Evolutionary conservation across 1,140 invertebrate genomes (phyloP), one percentile per base, ranked within the genome.

Genomic region (Drosophila busckii): DNA sequence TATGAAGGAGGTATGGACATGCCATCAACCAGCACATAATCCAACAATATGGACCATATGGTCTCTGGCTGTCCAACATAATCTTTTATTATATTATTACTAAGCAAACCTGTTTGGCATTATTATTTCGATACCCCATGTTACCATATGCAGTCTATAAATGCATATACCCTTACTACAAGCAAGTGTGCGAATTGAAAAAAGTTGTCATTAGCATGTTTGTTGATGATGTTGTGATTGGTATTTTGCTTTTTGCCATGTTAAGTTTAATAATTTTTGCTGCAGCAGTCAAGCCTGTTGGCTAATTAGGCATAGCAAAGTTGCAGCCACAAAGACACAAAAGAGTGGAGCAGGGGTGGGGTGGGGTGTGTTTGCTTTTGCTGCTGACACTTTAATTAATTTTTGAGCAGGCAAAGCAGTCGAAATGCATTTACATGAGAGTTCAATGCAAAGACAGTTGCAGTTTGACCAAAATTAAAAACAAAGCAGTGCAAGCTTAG

Each of bases 351-450:
- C 32, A 3, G 37, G 9, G 19, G 10, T 31, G 26, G 20, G 7
- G n/a, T 20, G n/a, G 12, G 23, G 29, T 8, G 13, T 23, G n/a
- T 19, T 2, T 50, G 22, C 48, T 40, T 45, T 54, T 60, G 49
- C 40, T 45, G 49, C 56, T 60, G 56, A 60, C 56, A 60, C 56
- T 60, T 68, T 80, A 80, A 78, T 78, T 78, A 78, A 78, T 78
- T 80, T 68, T 62, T 56, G 37, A 45, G 23, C 66, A 44, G 38
- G 50, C 50, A 71, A 66, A 65, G 50, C 54, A 49, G 63, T 66
- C 53, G 31, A 48, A 56, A 54, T 70, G 63, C 70, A 73, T 62
- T 58, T 58, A 40, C 42, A 45, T 26, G 9, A 22, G 22, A 10
- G 37, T 12, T 15, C 29, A 26, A 65, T 28, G 46, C 29, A 25